Evolutionary conservation across 1,140 invertebrate species (phyloP).

Genomic region (Eupristina koningsbergeri): DNA sequence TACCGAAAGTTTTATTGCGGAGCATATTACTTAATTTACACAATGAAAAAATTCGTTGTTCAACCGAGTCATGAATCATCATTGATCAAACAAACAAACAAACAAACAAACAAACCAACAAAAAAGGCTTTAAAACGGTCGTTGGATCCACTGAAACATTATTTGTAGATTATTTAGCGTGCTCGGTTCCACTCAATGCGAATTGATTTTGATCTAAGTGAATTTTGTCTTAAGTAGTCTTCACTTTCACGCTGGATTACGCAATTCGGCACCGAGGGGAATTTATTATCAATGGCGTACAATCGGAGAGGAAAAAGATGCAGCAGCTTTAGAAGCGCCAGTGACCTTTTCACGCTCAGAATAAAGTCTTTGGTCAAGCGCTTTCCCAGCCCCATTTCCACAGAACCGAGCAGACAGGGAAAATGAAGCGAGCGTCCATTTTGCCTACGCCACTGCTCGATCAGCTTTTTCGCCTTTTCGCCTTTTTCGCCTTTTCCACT

Average conservation of each 20-base stretch:
- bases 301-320: not conserved
- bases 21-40: too few species aligned
- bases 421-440: slow-evolving; percentile 24
- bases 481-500: too few species aligned
- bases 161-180: too few species aligned
- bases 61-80: too few species aligned
- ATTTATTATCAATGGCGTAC: not conserved
- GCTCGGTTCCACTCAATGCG: not conserved
- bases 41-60: too few species aligned
- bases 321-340: not conserved
- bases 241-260: not conserved
- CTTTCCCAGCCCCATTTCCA: not conserved
- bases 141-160: too few species aligned
- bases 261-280: not conserved
- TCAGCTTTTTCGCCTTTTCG: slow-evolving; percentile 25
- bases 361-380: not conserved
- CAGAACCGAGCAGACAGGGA: not conserved
- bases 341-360: not conserved
- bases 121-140: too few species aligned
- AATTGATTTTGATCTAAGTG: not conserved
- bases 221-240: not conserved
- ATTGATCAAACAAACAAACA: too few species aligned
- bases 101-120: too few species aligned
- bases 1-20: too few species aligned
- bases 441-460: not conserved